A percentile compares a stretch with the other conserved stretches of the same genome.
phyloP scores from a whole-genome alignment of 2,797 vertebrate genomes.

The Cheirogaleus major region DNA sequence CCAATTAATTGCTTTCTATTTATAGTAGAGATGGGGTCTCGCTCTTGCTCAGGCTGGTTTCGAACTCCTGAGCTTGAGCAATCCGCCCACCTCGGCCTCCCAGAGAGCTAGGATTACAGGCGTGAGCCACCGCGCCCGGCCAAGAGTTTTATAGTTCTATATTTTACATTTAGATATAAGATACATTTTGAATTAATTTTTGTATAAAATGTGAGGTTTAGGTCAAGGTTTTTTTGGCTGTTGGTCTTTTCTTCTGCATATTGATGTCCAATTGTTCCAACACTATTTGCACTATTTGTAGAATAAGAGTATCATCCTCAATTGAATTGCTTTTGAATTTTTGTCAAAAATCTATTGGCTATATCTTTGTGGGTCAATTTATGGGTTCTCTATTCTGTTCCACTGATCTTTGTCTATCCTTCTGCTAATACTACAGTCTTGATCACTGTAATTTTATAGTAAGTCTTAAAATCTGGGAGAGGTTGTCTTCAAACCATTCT shows the following conservation, averaged over 20 bases:
- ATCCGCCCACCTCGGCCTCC: too few relatives aligned
- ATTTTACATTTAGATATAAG: neutral
- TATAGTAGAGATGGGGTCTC: too few relatives aligned
- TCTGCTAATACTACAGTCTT: neutral
- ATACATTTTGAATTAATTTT: neutral
- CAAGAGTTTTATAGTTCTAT: neutral
- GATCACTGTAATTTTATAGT: neutral
- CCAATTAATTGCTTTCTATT: too few relatives aligned
- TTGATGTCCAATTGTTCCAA: neutral
- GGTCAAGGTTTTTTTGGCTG: neutral
- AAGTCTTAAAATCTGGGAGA: neutral
- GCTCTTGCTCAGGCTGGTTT: too few relatives aligned
- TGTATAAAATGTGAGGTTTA: neutral
- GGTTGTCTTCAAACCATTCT: neutral
- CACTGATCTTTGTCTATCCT: neutral
- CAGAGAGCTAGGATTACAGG: too few relatives aligned
- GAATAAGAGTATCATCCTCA: neutral
- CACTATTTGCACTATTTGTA: neutral
- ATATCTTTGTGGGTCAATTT: neutral
- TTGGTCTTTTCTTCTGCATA: neutral
- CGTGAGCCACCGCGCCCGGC: too few relatives aligned
- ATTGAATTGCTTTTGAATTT: neutral
- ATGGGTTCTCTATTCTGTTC: neutral
- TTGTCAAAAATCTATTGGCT: neutral
- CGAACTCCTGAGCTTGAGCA: too few relatives aligned